Evolutionary conservation across 2,797 vertebrate species (phyloP).

Genomic region (Poeciliopsis gracilis): DNA sequence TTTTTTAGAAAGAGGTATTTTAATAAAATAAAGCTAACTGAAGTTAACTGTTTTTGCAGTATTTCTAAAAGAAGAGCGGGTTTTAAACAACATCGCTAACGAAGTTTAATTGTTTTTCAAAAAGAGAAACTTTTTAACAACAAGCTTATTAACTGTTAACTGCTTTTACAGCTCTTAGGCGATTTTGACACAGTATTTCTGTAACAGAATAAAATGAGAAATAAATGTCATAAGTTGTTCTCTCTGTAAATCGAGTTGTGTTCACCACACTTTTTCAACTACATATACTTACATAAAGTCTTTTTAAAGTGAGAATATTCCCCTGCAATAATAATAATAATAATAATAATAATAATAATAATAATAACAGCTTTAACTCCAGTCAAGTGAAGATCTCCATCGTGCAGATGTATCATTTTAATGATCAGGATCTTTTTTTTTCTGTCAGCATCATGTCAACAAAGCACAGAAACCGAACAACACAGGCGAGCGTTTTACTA

Average conservation of each 20-base stretch:
- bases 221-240: no score
- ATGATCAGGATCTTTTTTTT: not conserved
- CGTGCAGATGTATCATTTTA: not conserved
- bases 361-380: no score
- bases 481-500: constrained; percentile 30
- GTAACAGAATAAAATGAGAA: not conserved
- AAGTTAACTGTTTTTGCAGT: not conserved
- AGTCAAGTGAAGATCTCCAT: not conserved
- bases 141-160: not conserved
- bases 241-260: not conserved
- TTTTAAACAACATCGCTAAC: not conserved
- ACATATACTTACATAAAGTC: not conserved
- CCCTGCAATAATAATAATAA: not conserved
- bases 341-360: no score
- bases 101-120: no score
- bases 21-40: not conserved
- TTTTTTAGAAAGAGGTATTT: no score
- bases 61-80: not conserved
- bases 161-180: not conserved
- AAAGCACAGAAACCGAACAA: not conserved
- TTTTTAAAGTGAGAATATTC: not conserved
- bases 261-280: not conserved
- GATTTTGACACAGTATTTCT: not conserved
- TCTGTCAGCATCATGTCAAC: not conserved
- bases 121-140: not conserved